These are phyloP conservation scores for Aporrectodea caliginosa DNA, from an alignment of 1,140 invertebrate species.

Conservation along the genomic window DNA sequence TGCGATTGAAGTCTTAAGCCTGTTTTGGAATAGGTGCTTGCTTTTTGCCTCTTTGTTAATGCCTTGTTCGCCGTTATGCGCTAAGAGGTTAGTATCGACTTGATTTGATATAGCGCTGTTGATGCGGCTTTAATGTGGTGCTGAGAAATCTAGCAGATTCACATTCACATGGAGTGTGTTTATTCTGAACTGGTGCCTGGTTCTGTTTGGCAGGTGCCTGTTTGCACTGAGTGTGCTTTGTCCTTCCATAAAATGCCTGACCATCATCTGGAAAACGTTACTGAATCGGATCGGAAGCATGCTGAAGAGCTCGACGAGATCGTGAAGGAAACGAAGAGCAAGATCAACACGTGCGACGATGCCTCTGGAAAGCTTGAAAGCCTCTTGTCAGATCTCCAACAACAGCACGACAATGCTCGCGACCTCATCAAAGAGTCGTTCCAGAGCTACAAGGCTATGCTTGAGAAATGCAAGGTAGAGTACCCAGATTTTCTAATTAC, in stretches of 20 bases:
- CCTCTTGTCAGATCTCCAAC: constrained; percentile 76
- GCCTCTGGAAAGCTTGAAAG: constrained; percentile 69
- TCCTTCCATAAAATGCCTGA: constrained; percentile 72
- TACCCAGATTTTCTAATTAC: not conserved
- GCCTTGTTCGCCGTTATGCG: not conserved
- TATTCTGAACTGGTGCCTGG: not conserved
- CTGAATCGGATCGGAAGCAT: constrained; percentile 69
- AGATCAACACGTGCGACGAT: constrained; percentile 71
- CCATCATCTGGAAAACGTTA: constrained; percentile 73
- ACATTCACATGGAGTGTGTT: not conserved
- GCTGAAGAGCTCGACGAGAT: constrained; percentile 71
- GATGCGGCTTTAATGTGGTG: too few species aligned
- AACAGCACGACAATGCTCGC: constrained; percentile 79
- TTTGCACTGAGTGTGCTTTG: constrained; percentile 76
- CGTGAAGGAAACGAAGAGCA: constrained; percentile 65
- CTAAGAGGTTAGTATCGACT: not conserved
- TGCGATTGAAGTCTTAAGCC: too few species aligned
- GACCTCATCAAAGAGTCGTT: constrained; percentile 79
- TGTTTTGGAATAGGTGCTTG: not conserved
- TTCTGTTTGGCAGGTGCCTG: constrained; percentile 54
- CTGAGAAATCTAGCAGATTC: not conserved
- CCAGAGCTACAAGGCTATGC: constrained; percentile 69
- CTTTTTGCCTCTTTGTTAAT: not conserved
- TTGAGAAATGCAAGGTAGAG: constrained; percentile 67
- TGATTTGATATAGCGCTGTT: not conserved